A percentile compares a stretch with the other conserved stretches of the same genome.
phyloP scores from a whole-genome alignment of 2,888 invertebrate species.

The Latrodectus elegans region DNA sequence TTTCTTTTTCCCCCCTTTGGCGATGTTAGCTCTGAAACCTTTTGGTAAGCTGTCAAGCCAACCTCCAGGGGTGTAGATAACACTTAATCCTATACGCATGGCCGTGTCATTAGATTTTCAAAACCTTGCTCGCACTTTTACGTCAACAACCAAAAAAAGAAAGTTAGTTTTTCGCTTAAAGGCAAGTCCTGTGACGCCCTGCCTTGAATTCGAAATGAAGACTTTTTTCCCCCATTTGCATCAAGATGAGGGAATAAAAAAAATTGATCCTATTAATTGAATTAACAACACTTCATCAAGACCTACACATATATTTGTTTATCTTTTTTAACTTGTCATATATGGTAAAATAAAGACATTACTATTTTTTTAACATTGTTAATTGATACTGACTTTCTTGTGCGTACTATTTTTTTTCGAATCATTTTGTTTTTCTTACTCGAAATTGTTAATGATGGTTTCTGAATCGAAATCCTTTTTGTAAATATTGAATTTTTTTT shows the following conservation, averaged over 20 bases:
- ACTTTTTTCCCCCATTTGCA: not conserved
- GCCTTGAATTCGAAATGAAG: not conserved
- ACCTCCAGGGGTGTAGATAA: conserved; percentile 29
- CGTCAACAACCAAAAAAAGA: not conserved
- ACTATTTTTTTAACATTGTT: no score
- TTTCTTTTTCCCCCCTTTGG: not conserved
- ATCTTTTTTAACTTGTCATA: no score
- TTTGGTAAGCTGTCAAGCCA: not conserved
- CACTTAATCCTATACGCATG: conserved; percentile 52
- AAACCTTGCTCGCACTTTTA: conserved; percentile 14
- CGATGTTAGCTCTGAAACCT: not conserved
- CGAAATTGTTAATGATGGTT: no score
- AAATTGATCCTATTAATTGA: not conserved
- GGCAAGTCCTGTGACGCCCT: not conserved
- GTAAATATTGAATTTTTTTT: no score
- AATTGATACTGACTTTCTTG: no score
- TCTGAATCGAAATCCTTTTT: no score
- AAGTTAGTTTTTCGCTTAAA: not conserved
- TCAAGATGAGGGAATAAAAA: not conserved
- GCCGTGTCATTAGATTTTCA: conserved; percentile 36
- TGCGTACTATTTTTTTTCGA: no score
- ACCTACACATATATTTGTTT: not conserved
- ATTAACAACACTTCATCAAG: not conserved
- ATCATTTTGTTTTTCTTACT: no score
- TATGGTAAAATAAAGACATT: no score